Evolutionary conservation across 2,113 vertebrate genomes (phyloP).

Genomic region (Cottus gobio): DNA sequence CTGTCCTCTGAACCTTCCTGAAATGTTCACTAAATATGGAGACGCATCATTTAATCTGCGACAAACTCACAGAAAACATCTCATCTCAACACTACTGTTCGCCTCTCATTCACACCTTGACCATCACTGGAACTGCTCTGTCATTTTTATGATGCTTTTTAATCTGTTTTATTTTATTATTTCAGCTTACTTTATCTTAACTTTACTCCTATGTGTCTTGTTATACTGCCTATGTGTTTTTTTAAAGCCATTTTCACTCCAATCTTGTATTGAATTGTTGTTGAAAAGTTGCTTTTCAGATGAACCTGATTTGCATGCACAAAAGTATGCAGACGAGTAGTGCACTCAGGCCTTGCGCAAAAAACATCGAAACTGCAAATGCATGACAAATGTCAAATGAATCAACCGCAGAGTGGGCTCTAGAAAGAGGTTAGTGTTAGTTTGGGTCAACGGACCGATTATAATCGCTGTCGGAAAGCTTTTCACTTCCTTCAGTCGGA

Average conservation of each 20-base stretch:
- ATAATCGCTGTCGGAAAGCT: neutral
- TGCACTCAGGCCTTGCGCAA: neutral
- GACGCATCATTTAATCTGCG: neutral
- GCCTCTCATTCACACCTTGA: neutral
- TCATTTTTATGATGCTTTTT: neutral
- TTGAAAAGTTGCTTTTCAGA: neutral
- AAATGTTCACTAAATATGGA: neutral
- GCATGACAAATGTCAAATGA: neutral
- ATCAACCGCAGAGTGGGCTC: neutral
- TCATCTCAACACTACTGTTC: neutral
- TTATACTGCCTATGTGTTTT: neutral
- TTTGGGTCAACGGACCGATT: neutral
- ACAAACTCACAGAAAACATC: neutral
- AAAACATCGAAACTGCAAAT: neutral
- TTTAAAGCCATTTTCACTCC: neutral
- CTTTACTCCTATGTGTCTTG: neutral
- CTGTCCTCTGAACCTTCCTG: neutral
- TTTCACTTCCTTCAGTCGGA: constrained; percentile 18
- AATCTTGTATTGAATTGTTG: neutral
- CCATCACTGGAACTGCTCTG: neutral
- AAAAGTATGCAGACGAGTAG: neutral
- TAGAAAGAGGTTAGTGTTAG: neutral
- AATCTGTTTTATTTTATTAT: neutral
- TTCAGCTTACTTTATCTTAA: neutral
- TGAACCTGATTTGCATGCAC: neutral